These are phyloP conservation scores for Drosophila rellima DNA, from an alignment of 2,888 invertebrate species.

Conservation along the genomic window DNA sequence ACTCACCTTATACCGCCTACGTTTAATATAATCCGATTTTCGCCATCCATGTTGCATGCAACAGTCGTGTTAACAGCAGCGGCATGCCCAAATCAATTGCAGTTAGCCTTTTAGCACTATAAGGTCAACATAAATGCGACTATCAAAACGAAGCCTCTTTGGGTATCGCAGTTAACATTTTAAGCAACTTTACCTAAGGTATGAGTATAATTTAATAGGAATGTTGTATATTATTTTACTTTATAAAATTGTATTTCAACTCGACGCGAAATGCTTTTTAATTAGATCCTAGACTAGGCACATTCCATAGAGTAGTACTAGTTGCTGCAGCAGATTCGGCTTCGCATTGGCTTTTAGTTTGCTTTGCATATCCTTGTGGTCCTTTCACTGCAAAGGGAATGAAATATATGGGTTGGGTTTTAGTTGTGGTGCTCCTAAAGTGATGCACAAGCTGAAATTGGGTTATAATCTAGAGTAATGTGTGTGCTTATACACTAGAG, in stretches of 20 bases:
- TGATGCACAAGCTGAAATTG: conserved; percentile 45
- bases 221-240: conserved; percentile 3
- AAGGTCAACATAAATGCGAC: conserved; percentile 13
- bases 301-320: conserved; percentile 20
- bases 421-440: conserved; percentile 38
- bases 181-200: neutral
- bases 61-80: conserved; percentile 73
- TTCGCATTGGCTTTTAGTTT: conserved; percentile 22
- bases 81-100: conserved; percentile 68
- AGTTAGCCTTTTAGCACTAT: conserved; percentile 25
- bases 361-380: conserved; percentile 43
- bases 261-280: conserved; percentile 40
- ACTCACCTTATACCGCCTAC: conserved; percentile 94
- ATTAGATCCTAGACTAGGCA: conserved; percentile 30
- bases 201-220: conserved; percentile 5
- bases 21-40: conserved; percentile 97
- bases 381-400: conserved; percentile 53
- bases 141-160: neutral
- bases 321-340: conserved; percentile 4
- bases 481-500: conserved; percentile 29
- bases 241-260: neutral
- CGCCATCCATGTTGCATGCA: conserved; percentile 91
- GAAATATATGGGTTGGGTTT: conserved; percentile 41
- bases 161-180: neutral
- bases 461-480: conserved; percentile 47